Evolutionary conservation across 2,888 invertebrate genomes (phyloP).

Genomic region (Parnassius glacialis): DNA sequence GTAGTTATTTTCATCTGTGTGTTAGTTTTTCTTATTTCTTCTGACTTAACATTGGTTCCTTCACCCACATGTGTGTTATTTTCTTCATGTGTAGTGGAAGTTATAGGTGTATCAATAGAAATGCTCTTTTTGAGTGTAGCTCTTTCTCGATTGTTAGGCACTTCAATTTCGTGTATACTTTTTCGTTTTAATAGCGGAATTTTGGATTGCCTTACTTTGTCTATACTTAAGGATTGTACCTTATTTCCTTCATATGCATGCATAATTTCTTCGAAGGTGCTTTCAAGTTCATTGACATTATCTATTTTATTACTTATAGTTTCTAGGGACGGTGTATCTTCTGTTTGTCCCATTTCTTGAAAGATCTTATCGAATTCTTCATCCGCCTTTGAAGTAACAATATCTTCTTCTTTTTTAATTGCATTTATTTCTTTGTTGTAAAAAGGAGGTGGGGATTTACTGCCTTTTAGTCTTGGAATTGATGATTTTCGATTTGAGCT

Average conservation of each 20-base stretch:
- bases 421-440: slow-evolving; percentile 11
- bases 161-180: slow-evolving; percentile 49
- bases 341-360: slow-evolving; percentile 52
- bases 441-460: slow-evolving; percentile 25
- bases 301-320: slow-evolving; percentile 45
- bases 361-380: slow-evolving; percentile 71
- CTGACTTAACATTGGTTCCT: slow-evolving; percentile 1
- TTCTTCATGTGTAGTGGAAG: background rate
- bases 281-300: slow-evolving; percentile 57
- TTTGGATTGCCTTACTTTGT: slow-evolving; percentile 48
- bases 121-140: slow-evolving; percentile 31
- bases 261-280: slow-evolving; percentile 66
- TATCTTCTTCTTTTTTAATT: slow-evolving; percentile 18
- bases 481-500: slow-evolving; percentile 37
- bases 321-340: slow-evolving; percentile 25
- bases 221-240: slow-evolving; percentile 40
- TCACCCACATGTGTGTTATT: background rate
- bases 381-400: slow-evolving; percentile 36
- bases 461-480: slow-evolving; percentile 43
- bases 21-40: slow-evolving; percentile 5
- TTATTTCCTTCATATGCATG: slow-evolving; percentile 62
- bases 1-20: slow-evolving; percentile 8
- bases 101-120: slow-evolving; percentile 29
- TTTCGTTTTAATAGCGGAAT: slow-evolving; percentile 57
- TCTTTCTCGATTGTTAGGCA: slow-evolving; percentile 30